Conservation (phyloP, 1,140 invertebrate species). For the Spodoptera frugiperda region DNA sequence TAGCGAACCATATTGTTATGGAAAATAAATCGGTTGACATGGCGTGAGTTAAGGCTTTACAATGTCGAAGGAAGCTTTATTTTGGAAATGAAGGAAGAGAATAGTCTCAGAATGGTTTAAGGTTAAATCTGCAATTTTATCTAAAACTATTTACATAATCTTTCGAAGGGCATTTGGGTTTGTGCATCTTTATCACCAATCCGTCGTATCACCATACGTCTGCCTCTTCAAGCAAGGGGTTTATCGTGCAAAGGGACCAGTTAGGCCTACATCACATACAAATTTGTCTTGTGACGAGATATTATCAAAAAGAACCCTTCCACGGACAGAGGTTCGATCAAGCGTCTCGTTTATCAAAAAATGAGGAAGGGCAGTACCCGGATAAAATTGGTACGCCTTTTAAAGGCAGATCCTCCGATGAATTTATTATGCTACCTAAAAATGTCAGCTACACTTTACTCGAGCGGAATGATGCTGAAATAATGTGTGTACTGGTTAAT, state of each 20-base stretch:
- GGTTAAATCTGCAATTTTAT: not conserved
- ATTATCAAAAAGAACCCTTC: slow-evolving; percentile 70
- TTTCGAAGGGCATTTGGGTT: not conserved
- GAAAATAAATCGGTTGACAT: slow-evolving; percentile 34
- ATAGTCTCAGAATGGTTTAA: not conserved
- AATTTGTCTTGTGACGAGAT: slow-evolving; percentile 78
- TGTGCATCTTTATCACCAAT: not conserved
- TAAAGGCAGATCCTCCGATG: slow-evolving; percentile 53
- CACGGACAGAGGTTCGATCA: slow-evolving; percentile 62
- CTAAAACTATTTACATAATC: not conserved
- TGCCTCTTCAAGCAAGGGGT: slow-evolving; percentile 35
- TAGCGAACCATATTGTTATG: slow-evolving; percentile 49
- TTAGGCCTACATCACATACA: slow-evolving; percentile 68
- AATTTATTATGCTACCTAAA: slow-evolving; percentile 46
- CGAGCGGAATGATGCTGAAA: slow-evolving; percentile 1
- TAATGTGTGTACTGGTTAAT: slow-evolving; percentile 23
- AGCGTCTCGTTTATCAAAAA: slow-evolving; percentile 75
- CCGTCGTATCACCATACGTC: slow-evolving; percentile 15
- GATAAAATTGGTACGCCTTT: slow-evolving; percentile 57
- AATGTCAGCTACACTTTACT: slow-evolving; percentile 40
- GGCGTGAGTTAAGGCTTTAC: slow-evolving; percentile 8
- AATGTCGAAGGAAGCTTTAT: slow-evolving; percentile 4
- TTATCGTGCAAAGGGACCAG: slow-evolving; percentile 53
- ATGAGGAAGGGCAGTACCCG: slow-evolving; percentile 60
- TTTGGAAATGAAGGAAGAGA: not conserved